Evolutionary conservation across 2,113 vertebrate genomes (phyloP).

Genomic region (Monarcha castaneiventris): DNA sequence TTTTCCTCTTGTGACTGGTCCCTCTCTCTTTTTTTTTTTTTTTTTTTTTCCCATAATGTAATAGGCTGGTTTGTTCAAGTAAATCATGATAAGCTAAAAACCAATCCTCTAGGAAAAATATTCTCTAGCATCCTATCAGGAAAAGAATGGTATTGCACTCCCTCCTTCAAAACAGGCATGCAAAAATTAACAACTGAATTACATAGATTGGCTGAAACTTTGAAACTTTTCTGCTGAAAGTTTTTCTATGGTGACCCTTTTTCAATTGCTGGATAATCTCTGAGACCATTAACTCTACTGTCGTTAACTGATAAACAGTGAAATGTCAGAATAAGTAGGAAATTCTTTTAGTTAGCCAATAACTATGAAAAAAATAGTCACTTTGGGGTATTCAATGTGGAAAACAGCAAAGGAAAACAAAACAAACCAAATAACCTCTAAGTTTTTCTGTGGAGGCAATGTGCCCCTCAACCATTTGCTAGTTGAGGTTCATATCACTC

Average conservation of each 20-base stretch:
- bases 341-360: background rate
- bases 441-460: background rate
- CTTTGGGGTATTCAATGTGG: background rate
- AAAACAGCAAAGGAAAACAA: background rate
- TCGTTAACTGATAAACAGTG: background rate
- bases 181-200: background rate
- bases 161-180: background rate
- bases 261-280: background rate
- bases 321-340: background rate
- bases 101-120: background rate
- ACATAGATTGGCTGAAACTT: background rate
- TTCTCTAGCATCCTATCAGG: background rate
- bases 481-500: background rate
- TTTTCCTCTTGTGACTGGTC: background rate
- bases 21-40: background rate
- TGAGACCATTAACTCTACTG: background rate
- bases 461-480: background rate
- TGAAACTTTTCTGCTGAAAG: background rate
- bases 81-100: background rate
- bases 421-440: background rate
- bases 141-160: background rate
- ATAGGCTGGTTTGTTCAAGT: background rate
- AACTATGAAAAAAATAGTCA: background rate
- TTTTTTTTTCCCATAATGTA: background rate
- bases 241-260: background rate